phyloP scores from a whole-genome alignment of 2,797 vertebrate genomes.

The Avahi laniger region DNA sequence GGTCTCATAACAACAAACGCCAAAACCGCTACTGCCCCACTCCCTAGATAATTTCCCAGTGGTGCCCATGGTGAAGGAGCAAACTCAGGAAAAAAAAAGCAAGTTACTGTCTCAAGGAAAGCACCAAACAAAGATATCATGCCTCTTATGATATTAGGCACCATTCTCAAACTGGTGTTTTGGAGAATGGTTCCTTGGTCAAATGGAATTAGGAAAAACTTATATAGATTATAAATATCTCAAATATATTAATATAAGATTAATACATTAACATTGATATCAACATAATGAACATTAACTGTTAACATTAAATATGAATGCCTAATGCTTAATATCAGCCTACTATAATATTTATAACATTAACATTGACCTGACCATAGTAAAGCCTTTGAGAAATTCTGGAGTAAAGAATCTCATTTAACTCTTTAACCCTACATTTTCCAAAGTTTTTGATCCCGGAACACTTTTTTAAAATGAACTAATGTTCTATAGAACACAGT shows the following conservation, averaged over 20 bases:
- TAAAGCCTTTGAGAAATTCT: background rate
- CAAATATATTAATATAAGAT: background rate
- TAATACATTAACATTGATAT: background rate
- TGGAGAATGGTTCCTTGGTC: background rate
- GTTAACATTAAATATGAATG: background rate
- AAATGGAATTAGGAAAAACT: conserved; percentile 12
- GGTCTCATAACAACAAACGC: background rate
- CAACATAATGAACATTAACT: background rate
- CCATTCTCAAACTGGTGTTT: background rate
- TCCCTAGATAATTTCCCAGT: background rate
- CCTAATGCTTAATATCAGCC: background rate
- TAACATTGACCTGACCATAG: background rate
- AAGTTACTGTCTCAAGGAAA: background rate
- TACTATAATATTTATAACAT: background rate
- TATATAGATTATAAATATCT: no score
- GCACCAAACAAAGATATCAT: background rate
- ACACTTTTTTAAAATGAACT: background rate
- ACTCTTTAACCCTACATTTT: background rate
- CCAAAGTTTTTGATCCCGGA: background rate
- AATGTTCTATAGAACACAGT: background rate
- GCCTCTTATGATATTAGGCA: background rate
- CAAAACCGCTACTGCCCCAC: background rate
- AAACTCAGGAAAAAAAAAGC: conserved; percentile 22
- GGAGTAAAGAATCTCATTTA: background rate
- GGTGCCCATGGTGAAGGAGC: background rate